These are phyloP conservation scores for Drosophila serrata DNA, from an alignment of 1,140 invertebrate genomes.

Conservation along the genomic window DNA sequence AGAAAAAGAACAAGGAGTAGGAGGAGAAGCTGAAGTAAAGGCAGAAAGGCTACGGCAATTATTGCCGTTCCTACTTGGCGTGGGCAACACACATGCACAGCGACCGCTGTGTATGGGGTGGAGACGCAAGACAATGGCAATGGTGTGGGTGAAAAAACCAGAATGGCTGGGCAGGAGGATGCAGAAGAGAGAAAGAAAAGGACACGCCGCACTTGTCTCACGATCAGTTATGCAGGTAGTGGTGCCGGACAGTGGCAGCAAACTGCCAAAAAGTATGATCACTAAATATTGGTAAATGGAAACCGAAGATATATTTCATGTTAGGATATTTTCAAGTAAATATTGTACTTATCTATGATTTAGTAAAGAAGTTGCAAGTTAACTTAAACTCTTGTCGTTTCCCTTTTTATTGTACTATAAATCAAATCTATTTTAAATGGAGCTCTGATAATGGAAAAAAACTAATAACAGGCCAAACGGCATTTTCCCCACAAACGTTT, in stretches of 20 bases:
- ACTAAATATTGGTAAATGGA: not conserved
- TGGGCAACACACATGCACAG: slow-evolving; percentile 26
- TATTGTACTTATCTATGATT: not conserved
- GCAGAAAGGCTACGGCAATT: slow-evolving; percentile 42
- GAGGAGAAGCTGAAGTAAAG: slow-evolving; percentile 1
- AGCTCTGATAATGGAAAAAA: not conserved
- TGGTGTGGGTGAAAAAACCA: slow-evolving; percentile 47
- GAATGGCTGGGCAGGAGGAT: slow-evolving; percentile 45
- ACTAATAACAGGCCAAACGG: not conserved
- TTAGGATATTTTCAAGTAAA: not conserved
- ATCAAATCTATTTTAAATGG: not conserved
- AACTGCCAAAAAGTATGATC: slow-evolving; percentile 8
- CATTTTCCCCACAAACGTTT: not conserved
- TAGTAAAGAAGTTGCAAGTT: not conserved
- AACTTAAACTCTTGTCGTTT: not conserved
- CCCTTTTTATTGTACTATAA: not conserved
- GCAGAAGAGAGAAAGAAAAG: slow-evolving; percentile 24
- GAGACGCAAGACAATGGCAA: slow-evolving; percentile 16
- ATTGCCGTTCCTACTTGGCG: slow-evolving; percentile 33
- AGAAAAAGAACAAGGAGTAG: not conserved
- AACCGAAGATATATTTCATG: not conserved
- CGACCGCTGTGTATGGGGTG: slow-evolving; percentile 10
- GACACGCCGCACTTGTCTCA: slow-evolving; percentile 34
- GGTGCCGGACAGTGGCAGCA: slow-evolving; percentile 1
- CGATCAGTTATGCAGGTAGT: slow-evolving; percentile 52